Percentiles rank a stretch among this genome's conserved stretches.
Evolutionary conservation across 2,888 invertebrate species (phyloP).

Genomic region (Merodon equestris): DNA sequence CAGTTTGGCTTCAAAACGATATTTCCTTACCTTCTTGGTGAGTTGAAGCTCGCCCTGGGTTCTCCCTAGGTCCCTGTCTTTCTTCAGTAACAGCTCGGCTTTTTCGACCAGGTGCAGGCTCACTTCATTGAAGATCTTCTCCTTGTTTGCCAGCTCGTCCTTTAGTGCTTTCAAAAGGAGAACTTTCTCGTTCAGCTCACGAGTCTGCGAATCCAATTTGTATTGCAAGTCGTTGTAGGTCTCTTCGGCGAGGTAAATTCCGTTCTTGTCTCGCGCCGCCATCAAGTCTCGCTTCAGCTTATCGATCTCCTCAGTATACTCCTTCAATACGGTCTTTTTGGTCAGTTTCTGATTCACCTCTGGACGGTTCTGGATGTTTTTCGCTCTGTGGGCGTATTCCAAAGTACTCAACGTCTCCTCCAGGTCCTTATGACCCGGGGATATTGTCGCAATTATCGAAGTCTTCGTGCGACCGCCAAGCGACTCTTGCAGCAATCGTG

Average conservation of each 20-base stretch:
- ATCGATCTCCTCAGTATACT: slow-evolving; percentile 94
- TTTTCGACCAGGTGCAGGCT: slow-evolving; percentile 79
- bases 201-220: slow-evolving; percentile 83
- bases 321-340: slow-evolving; percentile 89
- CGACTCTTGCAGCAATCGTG: slow-evolving; percentile 96
- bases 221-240: slow-evolving; percentile 87
- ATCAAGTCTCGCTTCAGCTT: slow-evolving; percentile 90
- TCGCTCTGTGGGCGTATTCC: slow-evolving; percentile 96
- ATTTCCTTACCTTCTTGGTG: slow-evolving; percentile 74
- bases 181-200: slow-evolving; percentile 85
- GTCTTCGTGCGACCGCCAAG: slow-evolving; percentile 98
- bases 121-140: slow-evolving; percentile 80
- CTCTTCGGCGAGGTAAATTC: slow-evolving; percentile 91
- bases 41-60: slow-evolving; percentile 79
- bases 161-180: slow-evolving; percentile 84
- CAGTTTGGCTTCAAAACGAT: not conserved
- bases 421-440: slow-evolving; percentile 90
- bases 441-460: slow-evolving; percentile 97
- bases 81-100: slow-evolving; percentile 79
- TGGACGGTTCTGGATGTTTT: slow-evolving; percentile 93
- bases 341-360: slow-evolving; percentile 95
- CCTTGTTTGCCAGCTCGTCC: slow-evolving; percentile 83
- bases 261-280: slow-evolving; percentile 92
- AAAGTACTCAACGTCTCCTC: slow-evolving; percentile 97
- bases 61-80: slow-evolving; percentile 79